Evolutionary conservation across 2,888 invertebrate species (phyloP).

Genomic region (Apodemia zela): DNA sequence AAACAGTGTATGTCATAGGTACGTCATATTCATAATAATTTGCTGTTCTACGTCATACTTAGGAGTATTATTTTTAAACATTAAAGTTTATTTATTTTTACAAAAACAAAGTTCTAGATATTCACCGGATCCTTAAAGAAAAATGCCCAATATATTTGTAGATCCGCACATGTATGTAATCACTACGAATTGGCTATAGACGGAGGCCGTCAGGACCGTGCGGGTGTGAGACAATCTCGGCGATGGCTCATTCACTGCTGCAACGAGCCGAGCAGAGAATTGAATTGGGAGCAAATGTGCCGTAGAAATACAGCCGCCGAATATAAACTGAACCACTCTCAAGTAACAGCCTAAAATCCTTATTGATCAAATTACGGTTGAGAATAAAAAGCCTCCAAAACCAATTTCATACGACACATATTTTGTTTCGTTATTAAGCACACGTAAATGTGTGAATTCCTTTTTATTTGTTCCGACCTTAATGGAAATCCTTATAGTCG

Average conservation of each 20-base stretch:
- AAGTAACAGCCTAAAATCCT: slow-evolving; percentile 37
- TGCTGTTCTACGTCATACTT: too few species aligned
- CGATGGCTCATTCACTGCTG: slow-evolving; percentile 73
- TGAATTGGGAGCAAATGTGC: slow-evolving; percentile 76
- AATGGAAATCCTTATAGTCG: too few species aligned
- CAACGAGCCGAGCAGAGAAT: slow-evolving; percentile 71
- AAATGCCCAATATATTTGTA: not conserved
- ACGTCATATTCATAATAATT: too few species aligned
- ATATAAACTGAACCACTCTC: slow-evolving; percentile 49
- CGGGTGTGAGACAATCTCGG: slow-evolving; percentile 56
- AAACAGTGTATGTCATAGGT: too few species aligned
- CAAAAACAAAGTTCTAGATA: too few species aligned
- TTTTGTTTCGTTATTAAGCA: slow-evolving; percentile 7
- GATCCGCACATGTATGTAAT: slow-evolving; percentile 1
- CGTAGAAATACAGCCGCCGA: slow-evolving; percentile 64
- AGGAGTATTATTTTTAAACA: too few species aligned
- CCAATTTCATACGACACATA: slow-evolving; percentile 17
- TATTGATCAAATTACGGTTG: slow-evolving; percentile 25
- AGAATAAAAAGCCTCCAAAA: slow-evolving; percentile 23
- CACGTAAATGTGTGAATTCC: not conserved
- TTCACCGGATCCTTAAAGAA: not conserved
- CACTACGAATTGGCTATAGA: slow-evolving; percentile 26
- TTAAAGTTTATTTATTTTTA: too few species aligned
- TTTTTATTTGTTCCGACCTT: not conserved
- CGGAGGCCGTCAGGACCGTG: slow-evolving; percentile 34